These are phyloP conservation scores for Lasioglossum vierecki DNA, from an alignment of 2,888 invertebrate genomes.

Conservation along the genomic window DNA sequence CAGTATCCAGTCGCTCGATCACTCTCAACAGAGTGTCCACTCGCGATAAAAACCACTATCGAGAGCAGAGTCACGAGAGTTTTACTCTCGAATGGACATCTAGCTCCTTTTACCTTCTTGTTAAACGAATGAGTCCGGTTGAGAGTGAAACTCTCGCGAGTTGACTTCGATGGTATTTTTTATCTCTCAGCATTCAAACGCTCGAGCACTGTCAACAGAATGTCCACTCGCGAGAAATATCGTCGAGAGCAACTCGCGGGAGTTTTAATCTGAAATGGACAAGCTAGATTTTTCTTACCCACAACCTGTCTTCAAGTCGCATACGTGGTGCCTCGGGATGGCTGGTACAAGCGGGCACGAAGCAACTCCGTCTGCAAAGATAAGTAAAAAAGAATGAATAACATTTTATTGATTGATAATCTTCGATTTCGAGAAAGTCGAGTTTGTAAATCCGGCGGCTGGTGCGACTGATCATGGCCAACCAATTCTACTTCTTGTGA, in stretches of 20 bases:
- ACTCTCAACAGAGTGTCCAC: background rate
- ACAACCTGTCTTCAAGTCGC: background rate
- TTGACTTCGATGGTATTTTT: background rate
- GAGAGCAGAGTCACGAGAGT: background rate
- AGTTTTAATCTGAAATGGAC: background rate
- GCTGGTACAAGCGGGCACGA: background rate
- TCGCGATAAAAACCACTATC: background rate
- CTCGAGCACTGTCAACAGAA: background rate
- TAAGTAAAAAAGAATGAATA: background rate
- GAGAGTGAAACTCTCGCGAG: too few species aligned
- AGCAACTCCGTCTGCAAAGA: background rate
- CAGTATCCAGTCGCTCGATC: background rate
- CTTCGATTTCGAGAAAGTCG: background rate
- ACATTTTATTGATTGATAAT: background rate
- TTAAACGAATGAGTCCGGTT: too few species aligned
- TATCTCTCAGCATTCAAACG: background rate
- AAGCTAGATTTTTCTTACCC: background rate
- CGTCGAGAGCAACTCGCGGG: background rate
- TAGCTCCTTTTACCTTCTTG: too few species aligned
- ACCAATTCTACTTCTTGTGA: background rate
- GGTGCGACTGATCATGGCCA: background rate
- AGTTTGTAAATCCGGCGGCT: background rate
- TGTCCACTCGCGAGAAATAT: background rate
- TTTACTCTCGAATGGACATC: background rate
- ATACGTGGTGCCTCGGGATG: background rate